Base-by-base conservation (phyloP, 2,888 invertebrate species). In the Fragum whitleyi region DNA sequence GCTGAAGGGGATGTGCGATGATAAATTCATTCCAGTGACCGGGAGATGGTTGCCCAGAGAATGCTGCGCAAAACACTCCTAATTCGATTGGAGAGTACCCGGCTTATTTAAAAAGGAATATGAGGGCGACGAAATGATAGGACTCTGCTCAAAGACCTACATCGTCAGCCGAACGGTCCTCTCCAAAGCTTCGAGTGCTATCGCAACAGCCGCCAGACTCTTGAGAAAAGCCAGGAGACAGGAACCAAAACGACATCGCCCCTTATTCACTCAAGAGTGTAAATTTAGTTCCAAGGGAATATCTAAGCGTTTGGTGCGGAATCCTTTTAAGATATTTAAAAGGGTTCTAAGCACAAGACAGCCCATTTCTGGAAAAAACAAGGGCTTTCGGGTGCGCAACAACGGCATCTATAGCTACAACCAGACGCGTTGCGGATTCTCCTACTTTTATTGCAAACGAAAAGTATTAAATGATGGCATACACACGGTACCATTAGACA, bases 241-340 rank as follows among this genome's bases (percentile, higher is more conserved):
- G 32, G 9, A 36, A 36, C 32, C 32, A 36, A 36, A 36, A 9
- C 3, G 32, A 36, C 32, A 36, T 9, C 32, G 32, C 3, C 9
- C 32, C 9, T 9, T 36, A 36, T 36, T 6, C 32, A 9, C 32
- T 11, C 21, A 29, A n/a, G 77, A 77, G n/a, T 55, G n/a, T 11
- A 77, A 72, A 67, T 77, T 77, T 32, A 77, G 77, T 55, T 77
- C 77, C 36, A 77, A 77, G 21, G 77, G 77, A n/a, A 36, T 77
- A 14, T 59, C 57, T n/a, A 68, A 77, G n/a, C 67, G 77, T 1
- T 14, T 57, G 32, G 42, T 77, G 3, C 65, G 67, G 42, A 47
- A 53, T 42, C 77, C 77, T n/a, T 39, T 77, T 11, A 16, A 36
- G 7, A 77, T 57, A 1, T 77, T 72, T 47, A 39, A 59, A 59